phyloP scores from a whole-genome alignment of 37 sponge, comb jelly and placozoan species.

The Cladorhizidae sp. region DNA sequence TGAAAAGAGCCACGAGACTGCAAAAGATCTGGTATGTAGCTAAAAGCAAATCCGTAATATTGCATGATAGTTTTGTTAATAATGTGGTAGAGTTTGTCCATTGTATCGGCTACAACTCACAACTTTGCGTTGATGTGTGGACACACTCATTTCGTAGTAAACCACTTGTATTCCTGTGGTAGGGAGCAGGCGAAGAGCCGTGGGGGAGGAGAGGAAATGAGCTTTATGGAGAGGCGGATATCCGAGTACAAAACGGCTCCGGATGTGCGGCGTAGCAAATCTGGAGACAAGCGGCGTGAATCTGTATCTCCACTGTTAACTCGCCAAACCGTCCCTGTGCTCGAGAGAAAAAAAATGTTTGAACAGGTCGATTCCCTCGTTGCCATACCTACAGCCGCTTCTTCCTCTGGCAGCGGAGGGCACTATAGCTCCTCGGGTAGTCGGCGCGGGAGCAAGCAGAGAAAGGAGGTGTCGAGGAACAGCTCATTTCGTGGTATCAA shows the following conservation, averaged over 20 bases:
- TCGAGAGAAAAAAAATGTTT: constrained; percentile 49
- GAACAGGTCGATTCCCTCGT: constrained; percentile 11
- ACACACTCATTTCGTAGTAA: too few species aligned
- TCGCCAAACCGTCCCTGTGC: constrained; percentile 1
- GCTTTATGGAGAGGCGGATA: background rate
- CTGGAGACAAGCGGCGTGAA: background rate
- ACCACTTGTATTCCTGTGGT: too few species aligned
- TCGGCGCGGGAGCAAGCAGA: background rate
- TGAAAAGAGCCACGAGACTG: too few species aligned
- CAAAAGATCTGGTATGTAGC: too few species aligned
- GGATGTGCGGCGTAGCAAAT: constrained; percentile 25
- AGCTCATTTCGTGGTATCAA: constrained; percentile 20
- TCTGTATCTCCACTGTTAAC: background rate
- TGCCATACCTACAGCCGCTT: background rate
- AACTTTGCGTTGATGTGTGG: too few species aligned
- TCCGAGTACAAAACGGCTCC: constrained; percentile 22
- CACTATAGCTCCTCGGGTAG: background rate
- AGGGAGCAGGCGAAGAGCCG: too few species aligned
- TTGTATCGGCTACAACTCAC: too few species aligned
- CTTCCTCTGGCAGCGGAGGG: background rate
- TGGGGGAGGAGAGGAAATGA: constrained; percentile 4
- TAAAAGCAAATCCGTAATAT: too few species aligned
- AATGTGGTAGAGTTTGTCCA: too few species aligned
- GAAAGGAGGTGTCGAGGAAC: constrained; percentile 1
- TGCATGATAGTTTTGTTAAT: too few species aligned